These are phyloP conservation scores for Tetragnatha montana DNA, from an alignment of 2,888 invertebrate genomes.

Conservation along the genomic window DNA sequence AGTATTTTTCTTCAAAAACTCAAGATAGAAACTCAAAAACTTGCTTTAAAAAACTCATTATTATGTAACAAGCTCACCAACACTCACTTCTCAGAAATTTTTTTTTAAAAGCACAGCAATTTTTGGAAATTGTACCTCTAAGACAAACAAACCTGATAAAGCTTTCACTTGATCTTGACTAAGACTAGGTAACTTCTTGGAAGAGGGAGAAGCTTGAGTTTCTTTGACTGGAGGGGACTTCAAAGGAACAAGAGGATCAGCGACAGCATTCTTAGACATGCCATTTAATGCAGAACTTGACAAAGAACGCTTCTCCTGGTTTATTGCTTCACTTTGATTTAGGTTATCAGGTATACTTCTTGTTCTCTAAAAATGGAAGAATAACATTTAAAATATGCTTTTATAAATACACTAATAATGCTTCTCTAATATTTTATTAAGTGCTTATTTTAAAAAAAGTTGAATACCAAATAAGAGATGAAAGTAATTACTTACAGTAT, in stretches of 20 bases:
- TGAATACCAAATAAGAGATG: background rate
- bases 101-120: too few species aligned
- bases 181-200: constrained; percentile 73
- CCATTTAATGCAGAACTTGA: constrained; percentile 65
- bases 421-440: too few species aligned
- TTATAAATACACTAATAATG: too few species aligned
- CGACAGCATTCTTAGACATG: constrained; percentile 38
- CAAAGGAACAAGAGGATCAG: constrained; percentile 40
- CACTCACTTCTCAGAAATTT: too few species aligned
- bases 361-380: constrained; percentile 45
- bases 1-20: too few species aligned
- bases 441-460: background rate
- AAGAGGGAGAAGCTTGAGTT: constrained; percentile 39
- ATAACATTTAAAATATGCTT: too few species aligned
- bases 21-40: too few species aligned
- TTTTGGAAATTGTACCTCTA: too few species aligned
- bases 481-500: constrained; percentile 45
- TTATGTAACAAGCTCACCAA: too few species aligned
- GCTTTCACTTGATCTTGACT: constrained; percentile 76
- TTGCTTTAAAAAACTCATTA: background rate
- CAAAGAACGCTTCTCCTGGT: constrained; percentile 57
- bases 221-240: constrained; percentile 62
- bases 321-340: constrained; percentile 45
- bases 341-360: constrained; percentile 70
- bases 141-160: constrained; percentile 74